phyloP scores from a whole-genome alignment of 2,797 vertebrate species.

The Rhincodon typus region DNA sequence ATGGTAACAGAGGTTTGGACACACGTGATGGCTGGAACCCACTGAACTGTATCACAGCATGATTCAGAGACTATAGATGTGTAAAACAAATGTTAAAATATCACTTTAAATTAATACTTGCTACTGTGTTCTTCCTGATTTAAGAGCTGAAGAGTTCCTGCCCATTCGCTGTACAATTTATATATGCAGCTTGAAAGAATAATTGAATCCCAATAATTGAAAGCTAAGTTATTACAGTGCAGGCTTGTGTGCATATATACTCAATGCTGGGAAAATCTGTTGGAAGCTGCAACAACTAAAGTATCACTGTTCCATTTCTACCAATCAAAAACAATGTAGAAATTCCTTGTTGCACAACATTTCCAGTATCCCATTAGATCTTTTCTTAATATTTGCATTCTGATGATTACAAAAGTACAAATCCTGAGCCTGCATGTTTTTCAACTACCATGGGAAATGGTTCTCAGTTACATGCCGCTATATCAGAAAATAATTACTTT shows the following conservation, averaged over 20 bases:
- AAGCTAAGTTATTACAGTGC: background rate
- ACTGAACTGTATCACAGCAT: background rate
- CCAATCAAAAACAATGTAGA: background rate
- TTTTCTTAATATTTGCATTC: background rate
- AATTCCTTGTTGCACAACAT: background rate
- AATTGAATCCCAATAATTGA: background rate
- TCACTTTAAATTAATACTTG: background rate
- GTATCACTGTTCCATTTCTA: too few relatives aligned
- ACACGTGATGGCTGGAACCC: background rate
- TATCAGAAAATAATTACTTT: background rate
- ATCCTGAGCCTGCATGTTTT: background rate
- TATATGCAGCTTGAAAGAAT: background rate
- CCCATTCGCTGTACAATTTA: background rate
- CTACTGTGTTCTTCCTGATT: background rate
- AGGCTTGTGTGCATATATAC: background rate
- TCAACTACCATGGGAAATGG: background rate
- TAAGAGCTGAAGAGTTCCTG: background rate
- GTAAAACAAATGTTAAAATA: background rate
- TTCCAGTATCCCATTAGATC: background rate
- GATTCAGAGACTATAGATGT: background rate
- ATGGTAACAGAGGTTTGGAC: background rate
- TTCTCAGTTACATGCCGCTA: background rate
- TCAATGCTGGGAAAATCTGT: too few relatives aligned
- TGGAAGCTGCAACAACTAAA: too few relatives aligned
- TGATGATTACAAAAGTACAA: background rate